Evolutionary conservation across 1,140 invertebrate genomes (phyloP).

Genomic region (Drosophila insularis): DNA sequence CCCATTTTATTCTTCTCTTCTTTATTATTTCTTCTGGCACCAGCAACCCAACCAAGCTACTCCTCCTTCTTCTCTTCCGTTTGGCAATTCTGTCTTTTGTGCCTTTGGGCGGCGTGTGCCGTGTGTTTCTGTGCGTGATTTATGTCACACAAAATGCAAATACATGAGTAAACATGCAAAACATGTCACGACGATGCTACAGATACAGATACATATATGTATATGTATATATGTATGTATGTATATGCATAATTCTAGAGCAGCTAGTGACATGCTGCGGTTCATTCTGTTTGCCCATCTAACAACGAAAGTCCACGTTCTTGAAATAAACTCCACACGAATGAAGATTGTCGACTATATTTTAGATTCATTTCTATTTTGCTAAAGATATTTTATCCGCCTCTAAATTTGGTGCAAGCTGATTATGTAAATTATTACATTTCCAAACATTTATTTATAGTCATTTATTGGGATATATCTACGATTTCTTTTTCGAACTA

Average conservation of each 20-base stretch:
- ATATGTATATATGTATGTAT: conserved; percentile 8
- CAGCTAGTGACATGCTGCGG: conserved; percentile 40
- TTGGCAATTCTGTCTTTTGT: conserved; percentile 57
- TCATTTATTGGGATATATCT: neutral
- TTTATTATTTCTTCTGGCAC: conserved; percentile 4
- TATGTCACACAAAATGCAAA: conserved; percentile 79
- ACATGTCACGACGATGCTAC: conserved; percentile 44
- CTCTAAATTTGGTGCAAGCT: neutral
- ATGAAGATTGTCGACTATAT: conserved; percentile 39
- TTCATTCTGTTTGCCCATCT: conserved; percentile 38
- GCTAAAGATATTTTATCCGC: neutral
- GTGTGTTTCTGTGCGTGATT: conserved; percentile 51
- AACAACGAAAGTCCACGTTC: conserved; percentile 56
- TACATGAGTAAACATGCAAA: conserved; percentile 77
- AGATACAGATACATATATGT: conserved; percentile 34
- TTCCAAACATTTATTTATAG: conserved; percentile 4
- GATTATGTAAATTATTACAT: neutral
- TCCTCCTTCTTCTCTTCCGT: conserved; percentile 1
- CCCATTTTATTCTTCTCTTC: conserved; percentile 14
- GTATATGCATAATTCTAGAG: conserved; percentile 36
- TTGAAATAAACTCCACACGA: conserved; percentile 68
- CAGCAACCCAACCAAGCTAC: neutral
- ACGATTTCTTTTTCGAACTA: too few species aligned
- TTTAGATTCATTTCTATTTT: conserved; percentile 37
- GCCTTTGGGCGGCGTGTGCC: conserved; percentile 65